Percentiles rank a stretch among this genome's conserved stretches.
These are phyloP conservation scores for Schizotus pectinicornis DNA, from an alignment of 2,888 invertebrate genomes.

Conservation along the genomic window DNA sequence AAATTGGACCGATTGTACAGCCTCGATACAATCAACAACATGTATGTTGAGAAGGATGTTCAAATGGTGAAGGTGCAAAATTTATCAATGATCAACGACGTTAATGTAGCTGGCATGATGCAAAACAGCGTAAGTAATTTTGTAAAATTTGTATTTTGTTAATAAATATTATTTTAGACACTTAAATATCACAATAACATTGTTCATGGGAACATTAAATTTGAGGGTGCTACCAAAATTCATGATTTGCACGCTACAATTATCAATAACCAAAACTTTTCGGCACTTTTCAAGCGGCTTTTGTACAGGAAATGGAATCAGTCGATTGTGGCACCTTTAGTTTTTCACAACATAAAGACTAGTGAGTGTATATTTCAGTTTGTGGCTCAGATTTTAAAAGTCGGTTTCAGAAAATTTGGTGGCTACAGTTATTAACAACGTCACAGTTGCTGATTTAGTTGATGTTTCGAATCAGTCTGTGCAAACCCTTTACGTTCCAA, in stretches of 20 bases:
- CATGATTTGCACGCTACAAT: conserved; percentile 39
- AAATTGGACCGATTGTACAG: conserved; percentile 38
- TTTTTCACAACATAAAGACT: conserved; percentile 45
- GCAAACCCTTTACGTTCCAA: conserved; percentile 37
- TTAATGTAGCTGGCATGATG: conserved; percentile 36
- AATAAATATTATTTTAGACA: conserved; percentile 27
- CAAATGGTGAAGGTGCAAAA: conserved; percentile 33
- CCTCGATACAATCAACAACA: conserved; percentile 34
- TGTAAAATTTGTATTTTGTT: no score
- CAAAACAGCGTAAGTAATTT: conserved; percentile 35
- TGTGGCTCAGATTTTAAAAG: not conserved
- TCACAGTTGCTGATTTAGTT: conserved; percentile 37
- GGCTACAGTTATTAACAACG: conserved; percentile 41
- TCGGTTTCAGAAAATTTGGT: conserved; percentile 38
- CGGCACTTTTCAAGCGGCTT: conserved; percentile 38
- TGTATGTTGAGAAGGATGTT: conserved; percentile 43
- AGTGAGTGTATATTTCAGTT: conserved; percentile 36
- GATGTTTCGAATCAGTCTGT: conserved; percentile 33
- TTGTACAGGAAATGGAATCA: conserved; percentile 45
- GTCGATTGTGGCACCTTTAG: conserved; percentile 42
- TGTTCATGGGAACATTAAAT: conserved; percentile 39
- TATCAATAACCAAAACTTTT: conserved; percentile 48
- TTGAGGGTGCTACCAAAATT: conserved; percentile 41
- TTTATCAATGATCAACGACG: conserved; percentile 41
- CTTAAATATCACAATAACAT: conserved; percentile 24